Base-by-base conservation (phyloP, 2,113 vertebrate genomes). In the Stegastes partitus region DNA sequence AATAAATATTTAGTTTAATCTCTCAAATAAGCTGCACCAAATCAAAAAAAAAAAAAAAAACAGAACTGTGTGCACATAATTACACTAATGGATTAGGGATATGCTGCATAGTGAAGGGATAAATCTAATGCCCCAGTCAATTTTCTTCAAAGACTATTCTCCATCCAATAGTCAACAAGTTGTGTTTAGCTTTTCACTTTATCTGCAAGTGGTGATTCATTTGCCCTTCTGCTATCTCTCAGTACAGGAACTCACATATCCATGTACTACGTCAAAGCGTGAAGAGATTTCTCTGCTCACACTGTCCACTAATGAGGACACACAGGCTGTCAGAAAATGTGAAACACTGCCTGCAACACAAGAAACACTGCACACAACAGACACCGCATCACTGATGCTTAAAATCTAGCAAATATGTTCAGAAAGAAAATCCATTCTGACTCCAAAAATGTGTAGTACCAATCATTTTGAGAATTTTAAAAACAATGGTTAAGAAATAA, bases 151-250 rank as follows among this genome's bases (percentile, higher is more conserved):
- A 45, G n/a, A 47, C 7, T 21, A 16, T 45, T 23, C 18, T 7
- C 45, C 14, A 21, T 58, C 50, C 15, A 3, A 51, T 15, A 22
- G n/a, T 73, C 50, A n/a, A 37, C 7, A 49, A 59, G 53, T 21
- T 18, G 2, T 23, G 14, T 12, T 8, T 34, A 28, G 54, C 22
- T 69, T 50, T 64, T 25, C 49, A 55, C 11, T 63, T 45, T 37
- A 61, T 67, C 55, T 51, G 31, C 18, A 74, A 42, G 22, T 37
- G 12, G 11, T 64, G 45, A 58, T 74, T 53, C 51, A 77, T 81
- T n/a, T 51, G 15, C 23, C 26, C 10, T 26, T 53, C 18, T 68
- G 45, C 47, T 26, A 14, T 61, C n/a, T 28, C 5, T 64, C 18
- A 70, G 45, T 16, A 28, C 37, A 54, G 49, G 18, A 25, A 5